Base-by-base conservation (phyloP, 2,888 invertebrate species). In the Lagria hirta region DNA sequence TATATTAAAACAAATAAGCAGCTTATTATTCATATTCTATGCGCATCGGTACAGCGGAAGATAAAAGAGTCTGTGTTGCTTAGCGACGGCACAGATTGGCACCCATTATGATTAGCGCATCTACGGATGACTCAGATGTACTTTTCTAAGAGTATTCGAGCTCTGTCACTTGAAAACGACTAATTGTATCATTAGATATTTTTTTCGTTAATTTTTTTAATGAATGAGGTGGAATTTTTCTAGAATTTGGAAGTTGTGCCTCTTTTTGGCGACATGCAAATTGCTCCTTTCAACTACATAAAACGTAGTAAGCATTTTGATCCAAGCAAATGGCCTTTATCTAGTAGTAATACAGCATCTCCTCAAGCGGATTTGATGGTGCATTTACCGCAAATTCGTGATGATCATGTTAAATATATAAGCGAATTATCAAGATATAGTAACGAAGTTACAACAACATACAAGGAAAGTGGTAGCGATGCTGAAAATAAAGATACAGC, bases 181-280 rank as follows among this genome's bases (percentile, higher is more conserved):
- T n/a, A n/a, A n/a, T n/a, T n/a, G n/a, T n/a, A n/a, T n/a, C n/a
- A n/a, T n/a, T n/a, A n/a, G n/a, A n/a, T n/a, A n/a, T n/a, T n/a
- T n/a, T n/a, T n/a, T n/a, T n/a, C n/a, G n/a, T n/a, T n/a, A n/a
- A n/a, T n/a, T n/a, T n/a, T n/a, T 15, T 43, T n/a, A 12, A 15
- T 15, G 10, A 4, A 16, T 30, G 30, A 3, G 3, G 13, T 44
- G 1, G 5, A 23, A 23, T 30, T 38, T 21, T 32, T 5, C 8
- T 66, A 85, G 82, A 92, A 93, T 64, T 70, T 96, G 50, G 95
- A 96, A 72, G 95, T 96, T 36, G 96, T 96, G 0, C 95, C 96
- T 0, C 73, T 99, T 1, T 99, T 97, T 69, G 98, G 98, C 0
- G 99, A 99, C 60, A 99, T 99, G 98, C 97, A 98, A 73, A 97